Evolutionary conservation across 2,888 invertebrate genomes (phyloP).

Genomic region (Epinotia ramella): DNA sequence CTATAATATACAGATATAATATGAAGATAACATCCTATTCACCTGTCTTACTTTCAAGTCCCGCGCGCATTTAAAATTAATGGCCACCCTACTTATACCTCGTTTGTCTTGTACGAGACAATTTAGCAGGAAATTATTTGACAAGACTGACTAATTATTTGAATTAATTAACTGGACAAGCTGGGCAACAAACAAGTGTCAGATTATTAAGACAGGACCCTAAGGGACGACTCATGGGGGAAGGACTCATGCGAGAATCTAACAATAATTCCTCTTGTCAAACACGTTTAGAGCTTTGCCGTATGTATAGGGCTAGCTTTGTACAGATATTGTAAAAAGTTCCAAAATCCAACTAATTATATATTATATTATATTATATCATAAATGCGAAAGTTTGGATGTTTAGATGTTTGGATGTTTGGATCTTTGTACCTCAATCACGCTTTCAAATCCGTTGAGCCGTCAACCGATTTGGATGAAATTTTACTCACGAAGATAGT

Average conservation of each 20-base stretch:
- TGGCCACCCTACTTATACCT: conserved; percentile 46
- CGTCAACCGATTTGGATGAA: no score
- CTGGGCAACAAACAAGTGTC: conserved; percentile 62
- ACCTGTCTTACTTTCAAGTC: neutral
- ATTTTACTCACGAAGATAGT: no score
- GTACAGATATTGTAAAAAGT: no score
- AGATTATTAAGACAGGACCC: conserved; percentile 53
- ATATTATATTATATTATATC: no score
- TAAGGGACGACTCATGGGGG: conserved; percentile 19
- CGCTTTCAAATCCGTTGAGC: no score
- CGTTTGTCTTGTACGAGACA: conserved; percentile 64
- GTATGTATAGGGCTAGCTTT: no score
- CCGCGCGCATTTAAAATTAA: neutral
- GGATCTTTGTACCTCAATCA: no score
- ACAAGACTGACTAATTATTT: conserved; percentile 68
- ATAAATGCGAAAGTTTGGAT: no score
- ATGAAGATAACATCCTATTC: neutral
- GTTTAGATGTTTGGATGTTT: no score
- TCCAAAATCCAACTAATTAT: no score
- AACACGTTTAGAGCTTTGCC: neutral
- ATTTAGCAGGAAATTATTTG: conserved; percentile 71
- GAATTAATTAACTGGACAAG: conserved; percentile 70
- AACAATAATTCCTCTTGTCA: neutral
- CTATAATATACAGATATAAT: neutral
- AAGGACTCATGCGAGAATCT: conserved; percentile 3